Percentiles rank a stretch among this genome's conserved stretches.
Conservation (phyloP, 1,140 invertebrate species). For the Drosophila novamexicana region DNA sequence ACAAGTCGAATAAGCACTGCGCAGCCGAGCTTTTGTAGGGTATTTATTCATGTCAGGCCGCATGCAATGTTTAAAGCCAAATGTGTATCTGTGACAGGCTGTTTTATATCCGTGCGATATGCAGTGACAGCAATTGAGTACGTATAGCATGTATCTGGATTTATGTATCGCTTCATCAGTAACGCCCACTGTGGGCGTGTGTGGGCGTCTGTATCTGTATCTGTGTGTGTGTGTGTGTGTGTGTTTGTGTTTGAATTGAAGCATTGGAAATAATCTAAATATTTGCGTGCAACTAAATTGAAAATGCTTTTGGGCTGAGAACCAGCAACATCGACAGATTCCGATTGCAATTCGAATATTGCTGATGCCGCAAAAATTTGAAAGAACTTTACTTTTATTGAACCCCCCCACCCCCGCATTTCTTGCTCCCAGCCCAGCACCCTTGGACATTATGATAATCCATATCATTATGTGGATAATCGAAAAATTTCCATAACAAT, state of each 20-base stretch:
- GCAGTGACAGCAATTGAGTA: slow-evolving; percentile 62
- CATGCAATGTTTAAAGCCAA: slow-evolving; percentile 9
- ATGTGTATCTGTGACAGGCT: slow-evolving; percentile 14
- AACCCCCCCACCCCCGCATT: no score
- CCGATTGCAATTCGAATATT: slow-evolving; percentile 27
- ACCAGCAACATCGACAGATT: slow-evolving; percentile 16
- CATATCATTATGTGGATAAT: slow-evolving; percentile 14
- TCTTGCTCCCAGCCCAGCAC: no score
- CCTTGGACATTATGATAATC: not conserved
- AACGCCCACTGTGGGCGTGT: slow-evolving; percentile 24
- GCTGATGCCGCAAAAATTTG: slow-evolving; percentile 16
- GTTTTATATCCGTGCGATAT: slow-evolving; percentile 53
- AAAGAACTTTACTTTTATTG: not conserved
- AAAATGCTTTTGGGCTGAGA: slow-evolving; percentile 46
- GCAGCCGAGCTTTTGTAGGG: not conserved
- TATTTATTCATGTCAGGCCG: not conserved
- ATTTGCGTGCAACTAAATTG: slow-evolving; percentile 77
- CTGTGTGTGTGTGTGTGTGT: not conserved
- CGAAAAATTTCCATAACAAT: slow-evolving; percentile 22
- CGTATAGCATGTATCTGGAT: slow-evolving; percentile 10
- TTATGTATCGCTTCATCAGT: slow-evolving; percentile 17
- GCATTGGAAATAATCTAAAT: slow-evolving; percentile 77
- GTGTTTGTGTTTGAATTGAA: slow-evolving; percentile 48
- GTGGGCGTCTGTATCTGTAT: not conserved
- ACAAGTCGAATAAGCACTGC: no score